Evolutionary conservation across 2,888 invertebrate genomes (phyloP).

Genomic region (Sicus ferrugineus): DNA sequence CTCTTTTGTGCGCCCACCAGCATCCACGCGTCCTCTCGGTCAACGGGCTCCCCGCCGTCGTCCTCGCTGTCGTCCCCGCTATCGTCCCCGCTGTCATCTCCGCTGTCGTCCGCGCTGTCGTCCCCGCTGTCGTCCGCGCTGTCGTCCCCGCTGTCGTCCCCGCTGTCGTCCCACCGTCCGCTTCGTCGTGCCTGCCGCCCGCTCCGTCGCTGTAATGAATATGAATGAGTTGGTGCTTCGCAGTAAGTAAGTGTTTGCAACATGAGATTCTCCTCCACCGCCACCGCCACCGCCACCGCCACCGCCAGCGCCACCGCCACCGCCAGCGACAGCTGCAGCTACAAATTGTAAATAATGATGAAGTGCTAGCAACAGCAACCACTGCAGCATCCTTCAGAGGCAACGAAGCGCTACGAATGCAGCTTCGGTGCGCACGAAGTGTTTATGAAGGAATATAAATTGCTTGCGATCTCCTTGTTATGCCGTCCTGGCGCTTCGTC

Average conservation of each 20-base stretch:
- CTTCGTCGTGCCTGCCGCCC: background rate
- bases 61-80: background rate
- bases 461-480: conserved; percentile 5
- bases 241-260: conserved; percentile 14
- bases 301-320: background rate
- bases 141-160: background rate
- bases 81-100: background rate
- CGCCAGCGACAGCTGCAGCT: background rate
- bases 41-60: background rate
- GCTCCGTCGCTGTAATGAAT: conserved; percentile 24
- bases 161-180: background rate
- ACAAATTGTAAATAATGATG: conserved; percentile 26
- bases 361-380: background rate
- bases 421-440: background rate
- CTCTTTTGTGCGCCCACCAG: background rate
- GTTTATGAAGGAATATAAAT: conserved; percentile 1
- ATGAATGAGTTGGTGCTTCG: conserved; percentile 27
- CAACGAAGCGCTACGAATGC: background rate
- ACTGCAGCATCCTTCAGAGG: background rate
- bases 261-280: background rate
- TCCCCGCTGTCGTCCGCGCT: background rate
- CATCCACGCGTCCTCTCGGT: background rate
- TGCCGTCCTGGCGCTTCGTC: background rate
- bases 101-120: background rate
- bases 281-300: background rate